Percentiles rank a stretch among this genome's conserved stretches.
Evolutionary conservation across 2,888 invertebrate species (phyloP).

Genomic region (Actias luna): DNA sequence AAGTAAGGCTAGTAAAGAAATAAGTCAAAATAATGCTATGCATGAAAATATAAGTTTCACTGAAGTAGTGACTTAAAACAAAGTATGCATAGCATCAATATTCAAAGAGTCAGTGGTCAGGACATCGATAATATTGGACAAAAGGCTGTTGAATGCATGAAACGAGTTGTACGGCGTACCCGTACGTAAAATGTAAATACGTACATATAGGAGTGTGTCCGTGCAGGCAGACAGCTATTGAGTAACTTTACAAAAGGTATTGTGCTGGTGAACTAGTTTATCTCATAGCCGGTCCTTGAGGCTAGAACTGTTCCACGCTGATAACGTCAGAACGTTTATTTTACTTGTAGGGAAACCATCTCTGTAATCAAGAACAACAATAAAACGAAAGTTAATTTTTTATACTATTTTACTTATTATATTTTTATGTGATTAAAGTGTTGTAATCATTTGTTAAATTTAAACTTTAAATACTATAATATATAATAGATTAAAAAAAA

Average conservation of each 20-base stretch:
- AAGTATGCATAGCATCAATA: conserved; percentile 46
- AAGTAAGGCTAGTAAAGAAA: too few species aligned
- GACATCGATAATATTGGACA: conserved; percentile 54
- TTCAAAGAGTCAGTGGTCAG: conserved; percentile 49
- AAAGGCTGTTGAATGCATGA: conserved; percentile 60
- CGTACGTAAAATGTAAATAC: conserved; percentile 30
- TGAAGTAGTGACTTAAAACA: conserved; percentile 19
- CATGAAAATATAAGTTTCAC: too few species aligned
- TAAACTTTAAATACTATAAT: too few species aligned
- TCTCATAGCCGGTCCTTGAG: conserved; percentile 59
- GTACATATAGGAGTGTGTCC: conserved; percentile 19
- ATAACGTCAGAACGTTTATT: conserved; percentile 53
- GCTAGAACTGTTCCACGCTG: conserved; percentile 67
- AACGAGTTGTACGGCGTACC: conserved; percentile 56
- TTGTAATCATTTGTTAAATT: too few species aligned
- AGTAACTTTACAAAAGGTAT: conserved; percentile 72
- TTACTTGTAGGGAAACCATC: conserved; percentile 21
- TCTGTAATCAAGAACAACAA: background rate
- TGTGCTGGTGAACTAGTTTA: conserved; percentile 67
- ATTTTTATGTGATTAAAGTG: too few species aligned
- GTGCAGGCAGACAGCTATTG: conserved; percentile 53
- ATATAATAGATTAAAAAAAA: too few species aligned
- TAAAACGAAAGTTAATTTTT: too few species aligned
- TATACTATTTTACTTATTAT: too few species aligned
- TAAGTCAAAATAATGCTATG: too few species aligned